Evolutionary conservation across 2,797 vertebrate genomes (phyloP), one percentile per base, ranked within the genome.

Genomic region (Poecile montanus): DNA sequence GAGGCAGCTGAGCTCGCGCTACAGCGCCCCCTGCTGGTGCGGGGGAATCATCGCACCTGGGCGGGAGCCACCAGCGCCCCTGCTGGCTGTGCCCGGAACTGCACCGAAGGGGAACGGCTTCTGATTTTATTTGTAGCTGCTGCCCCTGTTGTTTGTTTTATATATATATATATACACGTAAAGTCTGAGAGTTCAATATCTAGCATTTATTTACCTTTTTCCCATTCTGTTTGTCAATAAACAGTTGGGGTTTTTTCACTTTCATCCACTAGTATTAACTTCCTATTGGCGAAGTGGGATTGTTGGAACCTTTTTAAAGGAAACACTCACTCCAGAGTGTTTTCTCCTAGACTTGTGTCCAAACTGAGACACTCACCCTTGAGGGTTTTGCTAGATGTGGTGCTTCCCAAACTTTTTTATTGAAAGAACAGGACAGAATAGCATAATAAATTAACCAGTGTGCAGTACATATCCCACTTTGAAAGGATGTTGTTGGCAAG

Each of bases 201-300:
- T 30, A 38, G 44, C 12, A 11, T 19, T 74, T 58, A 25, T 58
- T 30, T 74, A 10, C 9, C 4, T 48, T 38, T 32, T 60, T 7
- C 16, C n/a, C 10, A 15, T 60, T 73, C 26, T 60, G 3, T 30
- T 60, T 74, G 34, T 32, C 27, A 23, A 26, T 26, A 48, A 48
- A 48, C 0, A 0, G 6, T 38, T 32, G 21, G 18, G 10, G 3
- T 8, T 29, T 30, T 58, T 60, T 19, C 21, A 10, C 17, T 16
- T 75, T 75, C 8, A 38, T 20, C 22, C 22, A 8, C 34, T 50
- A 21, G 4, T n/a, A 38, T 26, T 75, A 6, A n/a, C 48, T n/a
- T 61, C 4, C 16, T n/a, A 8, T 61, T 16, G 5, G 13, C 0
- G 1, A 26, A 61, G 21, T 50, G 36, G 45, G 17, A 40, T 75